Conservation (phyloP, 2,797 vertebrate genomes). For the Lepidocolaptes lacrymiger region DNA sequence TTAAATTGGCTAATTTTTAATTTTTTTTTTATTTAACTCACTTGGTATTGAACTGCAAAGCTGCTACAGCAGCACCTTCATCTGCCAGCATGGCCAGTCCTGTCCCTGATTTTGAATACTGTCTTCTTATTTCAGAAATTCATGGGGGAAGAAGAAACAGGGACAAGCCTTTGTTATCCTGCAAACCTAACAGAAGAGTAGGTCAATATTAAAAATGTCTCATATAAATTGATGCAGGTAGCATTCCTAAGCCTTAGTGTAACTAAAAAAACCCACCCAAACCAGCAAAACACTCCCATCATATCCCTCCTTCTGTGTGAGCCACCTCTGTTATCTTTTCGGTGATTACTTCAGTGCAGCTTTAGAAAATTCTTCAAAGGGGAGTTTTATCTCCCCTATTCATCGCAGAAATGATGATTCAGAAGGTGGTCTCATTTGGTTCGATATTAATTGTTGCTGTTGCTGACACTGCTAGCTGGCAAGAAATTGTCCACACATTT, state of each 20-base stretch:
- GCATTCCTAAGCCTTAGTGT: background rate
- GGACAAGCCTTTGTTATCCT: background rate
- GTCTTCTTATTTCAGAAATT: background rate
- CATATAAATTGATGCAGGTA: background rate
- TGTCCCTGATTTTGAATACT: background rate
- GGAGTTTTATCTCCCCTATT: background rate
- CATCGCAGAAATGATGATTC: background rate
- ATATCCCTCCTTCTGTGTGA: background rate
- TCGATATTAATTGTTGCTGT: background rate
- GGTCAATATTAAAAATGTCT: background rate
- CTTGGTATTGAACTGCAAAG: background rate
- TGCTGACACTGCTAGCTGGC: background rate
- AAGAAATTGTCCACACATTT: background rate
- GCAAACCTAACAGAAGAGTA: background rate
- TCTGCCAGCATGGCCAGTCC: background rate
- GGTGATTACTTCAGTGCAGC: background rate
- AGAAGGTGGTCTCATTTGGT: accelerated
- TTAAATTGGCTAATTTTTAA: background rate
- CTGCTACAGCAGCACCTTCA: background rate
- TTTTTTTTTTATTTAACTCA: background rate
- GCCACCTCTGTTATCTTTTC: background rate
- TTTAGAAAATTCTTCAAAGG: background rate
- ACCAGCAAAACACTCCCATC: background rate
- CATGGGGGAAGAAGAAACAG: background rate
- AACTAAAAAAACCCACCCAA: background rate